A percentile compares a stretch with the other conserved stretches of the same genome.
These are phyloP conservation scores for Scotopteryx bipunctaria DNA, from an alignment of 2,888 invertebrate species.

Conservation along the genomic window DNA sequence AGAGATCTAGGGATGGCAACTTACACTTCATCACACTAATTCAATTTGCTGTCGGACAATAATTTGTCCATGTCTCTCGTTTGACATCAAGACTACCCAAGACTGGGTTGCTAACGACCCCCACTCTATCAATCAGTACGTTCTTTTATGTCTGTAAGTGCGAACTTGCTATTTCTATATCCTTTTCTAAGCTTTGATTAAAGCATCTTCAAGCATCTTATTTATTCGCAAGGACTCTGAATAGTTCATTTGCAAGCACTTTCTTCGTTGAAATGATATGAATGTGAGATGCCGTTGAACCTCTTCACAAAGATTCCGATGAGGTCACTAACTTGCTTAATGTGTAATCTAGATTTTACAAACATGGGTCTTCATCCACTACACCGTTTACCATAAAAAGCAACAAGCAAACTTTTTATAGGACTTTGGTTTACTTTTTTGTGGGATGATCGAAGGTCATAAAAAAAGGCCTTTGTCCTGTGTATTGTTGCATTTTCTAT, in stretches of 20 bases:
- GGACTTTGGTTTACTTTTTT: too few relatives aligned
- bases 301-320: neutral
- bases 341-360: too few relatives aligned
- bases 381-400: too few relatives aligned
- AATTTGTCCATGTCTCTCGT: conserved; percentile 55
- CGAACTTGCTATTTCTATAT: conserved; percentile 6
- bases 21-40: conserved; percentile 48
- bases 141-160: conserved; percentile 13
- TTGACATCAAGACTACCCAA: conserved; percentile 31
- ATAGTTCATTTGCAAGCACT: conserved; percentile 15
- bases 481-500: neutral
- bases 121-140: conserved; percentile 42
- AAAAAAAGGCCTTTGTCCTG: too few relatives aligned
- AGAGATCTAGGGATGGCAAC: neutral
- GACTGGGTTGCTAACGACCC: conserved; percentile 41
- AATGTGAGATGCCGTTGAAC: neutral
- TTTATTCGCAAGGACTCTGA: conserved; percentile 8
- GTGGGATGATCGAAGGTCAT: too few relatives aligned
- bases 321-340: neutral
- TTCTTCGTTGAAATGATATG: conserved; percentile 9
- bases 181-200: conserved; percentile 10
- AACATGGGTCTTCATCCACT: too few relatives aligned
- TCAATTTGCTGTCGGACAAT: conserved; percentile 52
- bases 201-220: conserved; percentile 7
- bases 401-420: too few relatives aligned